Conservation (phyloP, 2,113 vertebrate genomes). For the Salminus brasiliensis region DNA sequence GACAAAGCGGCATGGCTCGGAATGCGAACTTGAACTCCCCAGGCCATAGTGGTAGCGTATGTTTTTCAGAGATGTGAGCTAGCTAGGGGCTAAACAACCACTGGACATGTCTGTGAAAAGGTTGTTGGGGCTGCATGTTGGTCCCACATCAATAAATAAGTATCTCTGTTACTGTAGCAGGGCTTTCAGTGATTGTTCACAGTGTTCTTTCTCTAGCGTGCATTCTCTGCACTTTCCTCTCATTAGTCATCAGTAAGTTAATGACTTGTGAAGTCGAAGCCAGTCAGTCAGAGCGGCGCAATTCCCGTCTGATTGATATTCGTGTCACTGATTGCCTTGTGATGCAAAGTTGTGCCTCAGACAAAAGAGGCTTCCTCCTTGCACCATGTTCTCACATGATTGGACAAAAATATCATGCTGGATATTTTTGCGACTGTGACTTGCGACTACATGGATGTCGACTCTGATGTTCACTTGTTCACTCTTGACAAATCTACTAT, state of each 20-base stretch:
- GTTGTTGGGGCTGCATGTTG: too few species aligned
- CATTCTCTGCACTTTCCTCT: not conserved
- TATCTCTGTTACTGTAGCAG: not conserved
- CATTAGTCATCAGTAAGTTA: slow-evolving; percentile 67
- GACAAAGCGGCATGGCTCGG: too few species aligned
- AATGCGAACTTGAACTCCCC: too few species aligned
- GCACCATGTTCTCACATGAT: not conserved
- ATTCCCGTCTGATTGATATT: slow-evolving; percentile 10
- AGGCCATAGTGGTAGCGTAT: too few species aligned
- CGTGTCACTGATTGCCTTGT: not conserved
- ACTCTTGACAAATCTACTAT: not conserved
- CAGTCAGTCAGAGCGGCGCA: slow-evolving; percentile 1
- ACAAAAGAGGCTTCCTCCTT: not conserved
- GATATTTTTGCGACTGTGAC: not conserved
- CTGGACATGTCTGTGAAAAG: too few species aligned
- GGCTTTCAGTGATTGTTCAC: not conserved
- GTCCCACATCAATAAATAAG: not conserved
- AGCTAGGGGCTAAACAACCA: too few species aligned
- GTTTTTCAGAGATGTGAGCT: too few species aligned
- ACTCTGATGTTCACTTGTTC: not conserved
- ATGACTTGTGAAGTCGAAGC: slow-evolving; percentile 60
- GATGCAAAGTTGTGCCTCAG: not conserved
- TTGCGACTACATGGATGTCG: not conserved
- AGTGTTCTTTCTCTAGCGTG: not conserved
- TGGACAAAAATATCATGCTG: not conserved